Evolutionary conservation across 1,140 invertebrate genomes (phyloP).

Genomic region (Drosophila insularis): DNA sequence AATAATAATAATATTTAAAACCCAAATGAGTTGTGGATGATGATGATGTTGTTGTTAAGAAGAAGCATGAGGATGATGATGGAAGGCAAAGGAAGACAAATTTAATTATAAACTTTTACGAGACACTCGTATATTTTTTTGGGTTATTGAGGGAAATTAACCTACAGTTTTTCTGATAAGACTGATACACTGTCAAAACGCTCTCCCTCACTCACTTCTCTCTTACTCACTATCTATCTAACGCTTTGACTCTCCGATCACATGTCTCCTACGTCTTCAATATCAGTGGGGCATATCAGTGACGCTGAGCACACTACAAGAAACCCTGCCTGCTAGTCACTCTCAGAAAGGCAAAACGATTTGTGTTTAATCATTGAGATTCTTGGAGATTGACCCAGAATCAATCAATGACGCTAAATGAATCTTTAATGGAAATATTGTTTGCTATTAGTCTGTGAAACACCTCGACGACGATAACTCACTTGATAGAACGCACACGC

Average conservation of each 20-base stretch:
- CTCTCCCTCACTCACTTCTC: constrained; percentile 11
- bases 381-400: too few species aligned
- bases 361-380: too few species aligned
- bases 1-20: constrained; percentile 25
- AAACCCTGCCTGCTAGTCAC: neutral
- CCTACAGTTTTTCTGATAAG: neutral
- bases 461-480: neutral
- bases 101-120: constrained; percentile 59
- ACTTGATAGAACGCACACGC: neutral
- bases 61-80: constrained; percentile 10
- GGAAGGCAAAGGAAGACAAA: constrained; percentile 20
- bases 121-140: constrained; percentile 18
- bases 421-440: too few species aligned
- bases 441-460: neutral
- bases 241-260: constrained; percentile 53
- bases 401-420: too few species aligned
- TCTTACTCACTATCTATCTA: constrained; percentile 2
- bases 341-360: neutral
- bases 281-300: constrained; percentile 4
- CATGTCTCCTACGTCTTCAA: constrained; percentile 37
- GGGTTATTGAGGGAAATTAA: constrained; percentile 1
- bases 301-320: neutral
- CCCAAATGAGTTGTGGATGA: constrained; percentile 50
- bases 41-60: constrained; percentile 13
- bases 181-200: constrained; percentile 25